Percentiles rank a stretch among this genome's conserved stretches.
Conservation (phyloP, 2,797 vertebrate genomes). For the Paguma larvata region DNA sequence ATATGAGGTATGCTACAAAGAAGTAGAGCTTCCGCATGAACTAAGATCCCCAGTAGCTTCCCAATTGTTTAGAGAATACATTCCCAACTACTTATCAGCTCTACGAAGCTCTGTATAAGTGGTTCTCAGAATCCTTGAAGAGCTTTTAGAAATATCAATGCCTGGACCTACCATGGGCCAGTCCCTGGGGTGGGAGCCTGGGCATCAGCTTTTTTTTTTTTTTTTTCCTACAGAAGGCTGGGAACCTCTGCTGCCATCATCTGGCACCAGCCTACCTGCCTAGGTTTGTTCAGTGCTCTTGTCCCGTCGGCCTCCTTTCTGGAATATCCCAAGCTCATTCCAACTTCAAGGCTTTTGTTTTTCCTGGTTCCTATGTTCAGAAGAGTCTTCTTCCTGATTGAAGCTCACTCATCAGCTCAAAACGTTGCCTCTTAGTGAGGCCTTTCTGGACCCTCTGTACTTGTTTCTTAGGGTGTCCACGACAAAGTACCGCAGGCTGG, state of each 20-base stretch:
- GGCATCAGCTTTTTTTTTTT: neutral
- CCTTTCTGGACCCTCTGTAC: neutral
- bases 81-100: neutral
- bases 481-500: neutral
- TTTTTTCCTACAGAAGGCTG: accelerated
- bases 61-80: neutral
- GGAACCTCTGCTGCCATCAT: neutral
- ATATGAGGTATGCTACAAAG: no score
- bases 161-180: accelerated
- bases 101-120: accelerated
- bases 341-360: no score
- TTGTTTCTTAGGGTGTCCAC: neutral
- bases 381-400: neutral
- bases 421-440: neutral
- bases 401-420: neutral
- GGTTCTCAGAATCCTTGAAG: neutral
- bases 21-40: neutral
- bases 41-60: neutral
- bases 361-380: neutral
- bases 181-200: accelerated
- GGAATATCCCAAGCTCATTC: neutral
- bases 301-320: neutral
- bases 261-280: neutral
- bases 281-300: no score
- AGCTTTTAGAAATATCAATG: neutral